A percentile compares a stretch with the other conserved stretches of the same genome.
These are phyloP conservation scores for Babylonia areolata DNA, from an alignment of 1,140 invertebrate genomes.

Conservation along the genomic window DNA sequence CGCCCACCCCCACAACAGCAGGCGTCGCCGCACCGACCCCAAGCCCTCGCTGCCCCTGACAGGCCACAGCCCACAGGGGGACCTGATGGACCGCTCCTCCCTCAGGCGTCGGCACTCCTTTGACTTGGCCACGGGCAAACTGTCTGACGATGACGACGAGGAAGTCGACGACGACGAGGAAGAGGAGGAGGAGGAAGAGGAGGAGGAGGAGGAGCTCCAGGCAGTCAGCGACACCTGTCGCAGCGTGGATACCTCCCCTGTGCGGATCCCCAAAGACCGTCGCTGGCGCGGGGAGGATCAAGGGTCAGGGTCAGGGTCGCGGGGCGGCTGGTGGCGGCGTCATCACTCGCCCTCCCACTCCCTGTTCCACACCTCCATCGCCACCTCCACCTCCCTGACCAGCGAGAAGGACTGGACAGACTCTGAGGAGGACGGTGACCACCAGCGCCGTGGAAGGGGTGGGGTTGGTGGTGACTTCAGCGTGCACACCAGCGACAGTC, in stretches of 20 bases:
- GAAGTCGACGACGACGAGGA: slow-evolving; percentile 11
- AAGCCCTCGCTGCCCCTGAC: neutral
- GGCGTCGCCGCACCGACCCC: neutral
- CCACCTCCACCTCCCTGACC: slow-evolving; percentile 1
- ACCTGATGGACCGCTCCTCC: neutral
- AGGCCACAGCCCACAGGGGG: too few relatives aligned
- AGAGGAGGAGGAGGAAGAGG: neutral
- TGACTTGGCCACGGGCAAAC: slow-evolving; percentile 8
- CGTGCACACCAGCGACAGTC: slow-evolving; percentile 4
- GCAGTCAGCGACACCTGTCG: neutral
- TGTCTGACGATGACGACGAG: too few relatives aligned
- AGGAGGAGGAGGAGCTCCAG: neutral
- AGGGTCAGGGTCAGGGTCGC: neutral
- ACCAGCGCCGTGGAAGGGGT: too few relatives aligned
- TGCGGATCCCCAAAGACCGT: neutral
- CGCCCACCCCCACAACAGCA: neutral
- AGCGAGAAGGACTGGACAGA: slow-evolving; percentile 7
- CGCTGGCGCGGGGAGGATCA: too few relatives aligned
- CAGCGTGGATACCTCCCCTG: slow-evolving; percentile 26
- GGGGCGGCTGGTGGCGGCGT: slow-evolving; percentile 8
- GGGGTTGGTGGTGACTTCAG: neutral
- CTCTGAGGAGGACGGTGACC: slow-evolving; percentile 18
- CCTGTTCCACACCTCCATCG: neutral
- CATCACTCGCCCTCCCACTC: neutral
- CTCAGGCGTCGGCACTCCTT: slow-evolving; percentile 21